A percentile compares a stretch with the other conserved stretches of the same genome.
Conservation (phyloP, 2,797 vertebrate species). For the Acanthis flammea region DNA sequence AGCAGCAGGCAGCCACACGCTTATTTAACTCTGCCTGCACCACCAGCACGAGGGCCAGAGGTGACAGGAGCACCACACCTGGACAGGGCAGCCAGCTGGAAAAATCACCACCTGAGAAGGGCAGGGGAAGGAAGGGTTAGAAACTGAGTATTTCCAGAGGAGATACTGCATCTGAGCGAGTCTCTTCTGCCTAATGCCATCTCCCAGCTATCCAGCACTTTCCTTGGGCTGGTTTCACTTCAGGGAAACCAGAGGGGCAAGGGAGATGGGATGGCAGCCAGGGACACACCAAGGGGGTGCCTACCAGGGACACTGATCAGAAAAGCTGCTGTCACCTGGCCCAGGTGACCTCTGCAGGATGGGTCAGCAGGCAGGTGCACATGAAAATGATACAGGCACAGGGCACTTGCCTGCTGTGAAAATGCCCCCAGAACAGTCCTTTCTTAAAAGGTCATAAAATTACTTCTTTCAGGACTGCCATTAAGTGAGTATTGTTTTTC, state of each 20-base stretch:
- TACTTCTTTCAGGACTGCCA: background rate
- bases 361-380: background rate
- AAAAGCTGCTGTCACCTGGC: background rate
- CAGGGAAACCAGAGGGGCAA: background rate
- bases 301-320: background rate
- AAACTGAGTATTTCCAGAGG: background rate
- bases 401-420: background rate
- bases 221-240: background rate
- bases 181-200: background rate
- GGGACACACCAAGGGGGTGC: background rate
- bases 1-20: background rate
- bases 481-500: background rate
- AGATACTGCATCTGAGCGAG: background rate
- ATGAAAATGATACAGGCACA: background rate
- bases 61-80: conserved; percentile 14
- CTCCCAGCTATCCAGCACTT: background rate
- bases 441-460: background rate
- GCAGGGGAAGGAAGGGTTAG: background rate
- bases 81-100: background rate
- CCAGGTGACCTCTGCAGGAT: background rate
- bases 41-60: background rate
- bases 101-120: background rate
- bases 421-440: background rate
- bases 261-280: background rate
- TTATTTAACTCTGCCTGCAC: background rate